phyloP scores from a whole-genome alignment of 2,888 invertebrate species.

The Pollenia angustigena region DNA sequence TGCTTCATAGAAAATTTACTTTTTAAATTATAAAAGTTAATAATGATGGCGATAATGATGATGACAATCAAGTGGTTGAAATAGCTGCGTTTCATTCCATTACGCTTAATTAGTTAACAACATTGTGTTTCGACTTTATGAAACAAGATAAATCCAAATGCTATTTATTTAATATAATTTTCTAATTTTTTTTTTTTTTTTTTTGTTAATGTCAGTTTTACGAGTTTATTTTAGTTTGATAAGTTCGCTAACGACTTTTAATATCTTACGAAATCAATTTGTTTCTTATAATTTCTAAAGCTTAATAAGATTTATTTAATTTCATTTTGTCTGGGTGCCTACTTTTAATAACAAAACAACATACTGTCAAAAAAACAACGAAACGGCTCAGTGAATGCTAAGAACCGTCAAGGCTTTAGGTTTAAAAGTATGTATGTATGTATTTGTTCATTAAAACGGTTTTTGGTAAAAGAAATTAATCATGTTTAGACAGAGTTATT shows the following conservation, averaged over 20 bases:
- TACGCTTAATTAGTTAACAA: conserved; percentile 41
- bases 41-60: conserved; percentile 1
- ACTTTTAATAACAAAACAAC: background rate
- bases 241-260: background rate
- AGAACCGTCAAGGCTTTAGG: too few relatives aligned
- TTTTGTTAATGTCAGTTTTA: background rate
- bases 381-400: too few relatives aligned
- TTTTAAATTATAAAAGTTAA: conserved; percentile 1
- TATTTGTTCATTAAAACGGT: too few relatives aligned
- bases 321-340: background rate
- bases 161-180: background rate
- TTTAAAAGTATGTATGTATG: too few relatives aligned
- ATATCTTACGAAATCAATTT: background rate
- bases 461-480: too few relatives aligned
- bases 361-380: too few relatives aligned
- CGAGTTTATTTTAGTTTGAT: background rate
- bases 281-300: background rate
- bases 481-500: too few relatives aligned
- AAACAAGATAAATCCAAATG: background rate
- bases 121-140: background rate
- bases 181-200: background rate
- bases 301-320: conserved; percentile 4
- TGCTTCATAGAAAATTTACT: conserved; percentile 28
- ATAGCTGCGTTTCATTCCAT: conserved; percentile 13
- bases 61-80: conserved; percentile 21